Conservation (phyloP, 2,888 invertebrate genomes). For the Psylliodes chrysocephalus region DNA sequence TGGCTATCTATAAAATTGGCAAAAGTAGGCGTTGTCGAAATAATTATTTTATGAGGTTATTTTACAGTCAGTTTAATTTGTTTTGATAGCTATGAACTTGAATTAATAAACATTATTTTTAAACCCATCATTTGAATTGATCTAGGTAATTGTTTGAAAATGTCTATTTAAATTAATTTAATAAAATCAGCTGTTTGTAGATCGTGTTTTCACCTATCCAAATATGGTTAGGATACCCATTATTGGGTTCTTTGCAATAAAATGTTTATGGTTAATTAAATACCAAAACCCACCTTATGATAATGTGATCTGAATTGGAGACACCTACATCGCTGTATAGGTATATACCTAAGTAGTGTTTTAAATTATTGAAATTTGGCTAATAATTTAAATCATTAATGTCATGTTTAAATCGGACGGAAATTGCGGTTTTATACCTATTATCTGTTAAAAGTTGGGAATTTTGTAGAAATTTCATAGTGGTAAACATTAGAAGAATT, state of each 20-base stretch:
- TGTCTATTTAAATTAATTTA: background rate
- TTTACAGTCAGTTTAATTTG: background rate
- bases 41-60: background rate
- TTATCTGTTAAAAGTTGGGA: no score
- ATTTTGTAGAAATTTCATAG: no score
- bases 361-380: no score
- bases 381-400: no score
- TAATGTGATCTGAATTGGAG: constrained; percentile 29
- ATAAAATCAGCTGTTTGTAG: constrained; percentile 40
- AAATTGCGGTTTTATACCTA: no score
- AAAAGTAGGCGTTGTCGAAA: constrained; percentile 31
- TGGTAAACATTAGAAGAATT: no score
- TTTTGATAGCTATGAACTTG: constrained; percentile 7
- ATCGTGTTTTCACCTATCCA: constrained; percentile 44
- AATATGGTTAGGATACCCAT: constrained; percentile 51
- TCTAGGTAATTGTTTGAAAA: constrained; percentile 12
- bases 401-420: no score
- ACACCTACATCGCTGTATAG: background rate
- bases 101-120: background rate
- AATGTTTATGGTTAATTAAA: constrained; percentile 26
- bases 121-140: background rate
- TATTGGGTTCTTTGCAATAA: constrained; percentile 38
- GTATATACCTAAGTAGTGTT: no score
- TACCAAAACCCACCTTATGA: constrained; percentile 42
- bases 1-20: constrained; percentile 11